Base-by-base conservation (phyloP, 2,888 invertebrate genomes). In the Eilema griseolum region DNA sequence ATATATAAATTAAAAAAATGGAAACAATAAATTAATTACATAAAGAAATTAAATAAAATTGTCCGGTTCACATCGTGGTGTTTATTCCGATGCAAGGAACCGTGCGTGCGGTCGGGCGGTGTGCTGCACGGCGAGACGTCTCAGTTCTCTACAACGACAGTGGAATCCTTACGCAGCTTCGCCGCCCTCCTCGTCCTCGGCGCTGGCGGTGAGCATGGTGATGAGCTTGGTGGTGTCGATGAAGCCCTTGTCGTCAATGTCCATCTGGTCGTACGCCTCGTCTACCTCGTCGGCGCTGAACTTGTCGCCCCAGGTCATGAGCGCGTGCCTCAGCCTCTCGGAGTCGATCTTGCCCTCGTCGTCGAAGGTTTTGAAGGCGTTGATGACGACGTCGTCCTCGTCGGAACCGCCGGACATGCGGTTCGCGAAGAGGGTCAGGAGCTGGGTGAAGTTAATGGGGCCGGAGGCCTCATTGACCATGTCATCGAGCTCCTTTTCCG, bases 381-480 rank as follows among this genome's bases (percentile, higher is more conserved):
- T 97, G 94, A 98, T 97, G 93, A 99, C 98, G 88, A 98, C 98
- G 83, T 98, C 98, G 90, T 99, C 99, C 85, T 98, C 98, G 93
- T 99, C 99, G 90, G 97, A 97, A 84, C 98, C 98, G 87, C 98
- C 98, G 89, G 98, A 97, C 98, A 98, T 98, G 92, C 98, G 97
- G 95, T 96, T 97, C 90, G 98, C 98, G 96, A 99, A 99, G 88
- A 99, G 96, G 89, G 97, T 98, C 90, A 99, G 96, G 92, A 98
- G 96, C 96, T 98, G 98, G 87, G 99, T 99, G 97, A 99, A 99
- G 96, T 98, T 99, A 96, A 99, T 97, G 92, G 98, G 98, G 89
- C 98, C 98, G 85, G 98, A 96, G 83, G 98, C 97, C 96, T 99
- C 98, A 90, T 96, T 95, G 88, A 98, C 96, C 98, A 99, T 98